Percentiles rank a stretch among this genome's conserved stretches.
Conservation (phyloP, 1,140 invertebrate genomes). For the Ericerus pela region DNA sequence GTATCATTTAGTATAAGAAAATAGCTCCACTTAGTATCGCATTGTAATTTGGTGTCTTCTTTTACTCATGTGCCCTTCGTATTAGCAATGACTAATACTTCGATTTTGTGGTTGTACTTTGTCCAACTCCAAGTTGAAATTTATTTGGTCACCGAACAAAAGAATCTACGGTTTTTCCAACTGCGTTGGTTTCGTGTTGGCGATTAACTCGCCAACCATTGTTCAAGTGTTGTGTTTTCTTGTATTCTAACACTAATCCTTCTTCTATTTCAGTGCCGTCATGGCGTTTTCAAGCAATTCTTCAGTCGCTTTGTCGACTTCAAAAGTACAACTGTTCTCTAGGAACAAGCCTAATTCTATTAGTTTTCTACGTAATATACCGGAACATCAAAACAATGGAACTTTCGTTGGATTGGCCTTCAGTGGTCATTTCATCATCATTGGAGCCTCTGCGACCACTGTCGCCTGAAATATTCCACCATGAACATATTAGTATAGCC, state of each 20-base stretch:
- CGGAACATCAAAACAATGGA: not conserved
- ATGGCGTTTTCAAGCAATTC: constrained; percentile 20
- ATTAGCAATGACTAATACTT: not conserved
- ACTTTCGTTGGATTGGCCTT: not conserved
- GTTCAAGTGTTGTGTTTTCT: not conserved
- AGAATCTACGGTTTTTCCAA: not conserved
- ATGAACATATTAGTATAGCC: too few species aligned
- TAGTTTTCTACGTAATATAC: too few species aligned
- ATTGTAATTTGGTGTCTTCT: not conserved
- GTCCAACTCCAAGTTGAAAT: too few species aligned
- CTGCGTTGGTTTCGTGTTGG: not conserved
- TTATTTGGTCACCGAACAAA: too few species aligned
- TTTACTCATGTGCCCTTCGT: not conserved
- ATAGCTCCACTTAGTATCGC: not conserved
- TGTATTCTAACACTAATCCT: not conserved
- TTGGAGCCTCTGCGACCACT: constrained; percentile 1
- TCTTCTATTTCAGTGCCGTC: constrained; percentile 20
- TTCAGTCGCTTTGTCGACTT: constrained; percentile 7
- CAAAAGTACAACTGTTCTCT: not conserved
- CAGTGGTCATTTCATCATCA: not conserved
- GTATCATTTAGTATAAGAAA: not conserved
- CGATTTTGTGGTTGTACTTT: not conserved
- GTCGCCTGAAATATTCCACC: constrained; percentile 1
- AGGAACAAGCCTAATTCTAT: too few species aligned
- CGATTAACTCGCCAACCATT: not conserved